Conservation (phyloP, 2,113 vertebrate species). For the Psophia crepitans region DNA sequence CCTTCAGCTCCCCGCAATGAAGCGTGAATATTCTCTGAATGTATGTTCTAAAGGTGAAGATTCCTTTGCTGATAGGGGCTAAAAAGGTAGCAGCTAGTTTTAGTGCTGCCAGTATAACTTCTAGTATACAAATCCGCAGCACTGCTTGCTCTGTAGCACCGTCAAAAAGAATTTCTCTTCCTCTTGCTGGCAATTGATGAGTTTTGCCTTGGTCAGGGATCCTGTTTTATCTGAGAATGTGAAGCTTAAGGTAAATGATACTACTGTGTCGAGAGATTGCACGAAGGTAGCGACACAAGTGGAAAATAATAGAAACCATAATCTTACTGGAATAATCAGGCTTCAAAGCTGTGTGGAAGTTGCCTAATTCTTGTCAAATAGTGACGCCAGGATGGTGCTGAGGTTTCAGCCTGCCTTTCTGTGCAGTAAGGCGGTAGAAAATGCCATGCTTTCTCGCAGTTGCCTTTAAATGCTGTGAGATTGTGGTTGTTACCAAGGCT, state of each 20-base stretch:
- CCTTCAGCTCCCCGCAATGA: neutral
- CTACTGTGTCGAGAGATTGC: neutral
- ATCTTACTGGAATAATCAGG: neutral
- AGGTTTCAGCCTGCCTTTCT: neutral
- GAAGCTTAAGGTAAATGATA: neutral
- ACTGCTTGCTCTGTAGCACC: neutral
- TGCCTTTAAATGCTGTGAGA: neutral
- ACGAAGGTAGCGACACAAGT: neutral
- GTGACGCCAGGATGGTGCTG: neutral
- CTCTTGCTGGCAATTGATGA: neutral
- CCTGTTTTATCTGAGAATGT: neutral
- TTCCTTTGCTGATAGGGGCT: neutral
- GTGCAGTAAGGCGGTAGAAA: neutral
- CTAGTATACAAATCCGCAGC: neutral
- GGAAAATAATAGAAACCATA: neutral
- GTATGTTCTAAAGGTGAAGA: neutral
- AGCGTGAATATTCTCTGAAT: neutral
- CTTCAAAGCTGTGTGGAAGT: neutral
- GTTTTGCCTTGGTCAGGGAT: neutral
- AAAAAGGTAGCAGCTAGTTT: neutral
- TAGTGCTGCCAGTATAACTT: neutral
- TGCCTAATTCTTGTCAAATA: neutral
- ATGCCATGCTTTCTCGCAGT: neutral
- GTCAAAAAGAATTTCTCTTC: neutral
- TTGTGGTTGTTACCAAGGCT: neutral